Evolutionary conservation across 1,140 invertebrate genomes (phyloP).

Genomic region (Centruroides vittatus): DNA sequence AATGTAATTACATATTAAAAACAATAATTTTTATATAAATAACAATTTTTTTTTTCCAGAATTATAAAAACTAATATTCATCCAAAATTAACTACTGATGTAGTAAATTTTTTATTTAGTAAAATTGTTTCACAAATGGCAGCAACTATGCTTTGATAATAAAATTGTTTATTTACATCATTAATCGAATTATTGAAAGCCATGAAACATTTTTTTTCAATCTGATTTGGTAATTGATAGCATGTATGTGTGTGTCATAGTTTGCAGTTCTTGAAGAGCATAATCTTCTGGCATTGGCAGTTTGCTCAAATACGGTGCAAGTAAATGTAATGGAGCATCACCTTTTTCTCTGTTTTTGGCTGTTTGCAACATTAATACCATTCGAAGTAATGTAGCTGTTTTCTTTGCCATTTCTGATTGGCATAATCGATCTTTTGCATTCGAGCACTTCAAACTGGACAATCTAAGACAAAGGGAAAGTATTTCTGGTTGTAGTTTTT

Average conservation of each 20-base stretch:
- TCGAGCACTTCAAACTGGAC: slow-evolving; percentile 41
- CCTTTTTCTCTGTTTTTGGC: slow-evolving; percentile 17
- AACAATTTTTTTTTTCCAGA: too few relatives aligned
- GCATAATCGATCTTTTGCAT: slow-evolving; percentile 43
- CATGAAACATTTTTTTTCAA: too few relatives aligned
- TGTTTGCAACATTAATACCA: slow-evolving; percentile 36
- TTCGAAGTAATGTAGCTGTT: slow-evolving; percentile 36
- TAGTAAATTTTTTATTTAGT: too few relatives aligned
- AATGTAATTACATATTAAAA: too few relatives aligned
- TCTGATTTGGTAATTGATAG: too few relatives aligned
- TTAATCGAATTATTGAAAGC: too few relatives aligned
- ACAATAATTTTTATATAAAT: too few relatives aligned
- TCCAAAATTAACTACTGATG: too few relatives aligned
- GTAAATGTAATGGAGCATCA: slow-evolving; percentile 25
- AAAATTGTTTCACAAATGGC: too few relatives aligned
- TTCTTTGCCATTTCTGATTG: slow-evolving; percentile 49
- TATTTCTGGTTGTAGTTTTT: slow-evolving; percentile 44
- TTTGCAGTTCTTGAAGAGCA: slow-evolving; percentile 41
- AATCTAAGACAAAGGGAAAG: slow-evolving; percentile 45
- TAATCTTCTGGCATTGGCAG: slow-evolving; percentile 51
- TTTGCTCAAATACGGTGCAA: slow-evolving; percentile 37
- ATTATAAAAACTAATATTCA: too few relatives aligned
- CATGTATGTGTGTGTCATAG: slow-evolving; percentile 24
- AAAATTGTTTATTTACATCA: too few relatives aligned
- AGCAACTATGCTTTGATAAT: too few relatives aligned